A percentile compares a stretch with the other conserved stretches of the same genome.
Conservation (phyloP, 2,888 invertebrate species). For the Metallyticus violacea region DNA sequence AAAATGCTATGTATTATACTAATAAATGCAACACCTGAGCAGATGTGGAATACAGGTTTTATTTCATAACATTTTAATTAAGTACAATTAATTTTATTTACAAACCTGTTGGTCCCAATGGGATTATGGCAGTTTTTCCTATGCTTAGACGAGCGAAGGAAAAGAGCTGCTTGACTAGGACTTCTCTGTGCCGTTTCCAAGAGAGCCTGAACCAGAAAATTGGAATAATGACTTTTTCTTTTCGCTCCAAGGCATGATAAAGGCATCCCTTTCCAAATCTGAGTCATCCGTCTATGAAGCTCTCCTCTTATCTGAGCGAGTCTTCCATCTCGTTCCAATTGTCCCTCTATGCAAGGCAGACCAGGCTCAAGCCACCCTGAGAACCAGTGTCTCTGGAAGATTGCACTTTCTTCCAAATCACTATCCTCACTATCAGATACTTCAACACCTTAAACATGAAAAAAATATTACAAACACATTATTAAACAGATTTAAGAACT, state of each 20-base stretch:
- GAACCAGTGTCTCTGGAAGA: constrained; percentile 48
- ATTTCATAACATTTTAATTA: no score
- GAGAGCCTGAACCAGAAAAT: constrained; percentile 41
- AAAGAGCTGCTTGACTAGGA: constrained; percentile 39
- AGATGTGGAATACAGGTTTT: no score
- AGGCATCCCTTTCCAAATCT: constrained; percentile 42
- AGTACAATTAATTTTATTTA: background rate
- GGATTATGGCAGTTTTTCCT: constrained; percentile 1
- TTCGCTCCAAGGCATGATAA: constrained; percentile 40
- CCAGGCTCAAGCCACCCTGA: constrained; percentile 40
- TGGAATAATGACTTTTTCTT: constrained; percentile 31
- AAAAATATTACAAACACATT: background rate
- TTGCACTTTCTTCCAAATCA: constrained; percentile 40
- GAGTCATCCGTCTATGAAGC: constrained; percentile 50
- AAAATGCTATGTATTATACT: no score
- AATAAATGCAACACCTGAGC: no score
- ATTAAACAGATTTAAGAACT: no score
- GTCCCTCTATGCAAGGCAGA: constrained; percentile 35
- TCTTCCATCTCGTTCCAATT: constrained; percentile 40
- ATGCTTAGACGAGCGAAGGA: constrained; percentile 29
- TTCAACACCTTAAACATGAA: constrained; percentile 44
- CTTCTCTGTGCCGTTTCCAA: constrained; percentile 41
- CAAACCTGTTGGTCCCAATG: background rate
- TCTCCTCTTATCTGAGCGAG: constrained; percentile 46
- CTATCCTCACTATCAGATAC: constrained; percentile 50